These are phyloP conservation scores for Chaetophractus vellerosus DNA, from an alignment of 2,797 vertebrate species.

Conservation along the genomic window DNA sequence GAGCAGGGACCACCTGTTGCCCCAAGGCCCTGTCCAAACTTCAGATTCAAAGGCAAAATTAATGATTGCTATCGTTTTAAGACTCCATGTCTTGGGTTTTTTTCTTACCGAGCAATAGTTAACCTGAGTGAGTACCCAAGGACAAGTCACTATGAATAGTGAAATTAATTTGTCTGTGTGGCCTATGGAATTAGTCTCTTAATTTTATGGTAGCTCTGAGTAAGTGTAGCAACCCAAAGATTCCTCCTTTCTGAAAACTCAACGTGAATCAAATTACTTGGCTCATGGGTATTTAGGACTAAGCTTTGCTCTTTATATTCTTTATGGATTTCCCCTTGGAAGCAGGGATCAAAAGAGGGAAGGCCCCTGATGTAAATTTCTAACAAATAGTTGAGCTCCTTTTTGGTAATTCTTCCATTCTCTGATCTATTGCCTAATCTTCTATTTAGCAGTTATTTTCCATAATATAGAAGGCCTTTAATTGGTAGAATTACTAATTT, in stretches of 20 bases:
- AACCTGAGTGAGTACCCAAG: not conserved
- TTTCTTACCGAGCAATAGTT: not conserved
- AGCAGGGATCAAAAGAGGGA: constrained; percentile 10
- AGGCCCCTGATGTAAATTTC: constrained; percentile 42
- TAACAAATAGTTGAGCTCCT: constrained; percentile 68
- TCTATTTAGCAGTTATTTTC: constrained; percentile 70
- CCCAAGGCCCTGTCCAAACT: not conserved
- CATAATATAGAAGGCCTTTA: constrained; percentile 63
- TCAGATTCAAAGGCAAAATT: not conserved
- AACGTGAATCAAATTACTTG: not conserved
- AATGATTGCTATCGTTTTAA: not conserved
- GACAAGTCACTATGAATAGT: not conserved
- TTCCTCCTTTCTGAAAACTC: constrained; percentile 58
- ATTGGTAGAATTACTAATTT: constrained; percentile 71
- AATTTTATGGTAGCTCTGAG: not conserved
- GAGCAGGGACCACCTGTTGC: not conserved
- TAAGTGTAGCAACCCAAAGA: not conserved
- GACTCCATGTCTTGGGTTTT: not conserved
- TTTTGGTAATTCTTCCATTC: constrained; percentile 60
- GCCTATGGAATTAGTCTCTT: not conserved
- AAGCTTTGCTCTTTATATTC: not conserved
- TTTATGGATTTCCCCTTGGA: constrained; percentile 31
- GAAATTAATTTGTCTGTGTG: not conserved
- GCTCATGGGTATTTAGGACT: not conserved
- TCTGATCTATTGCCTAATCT: constrained; percentile 66